Conservation (phyloP, 2,113 vertebrate species). For the Rhinoderma darwinii region DNA sequence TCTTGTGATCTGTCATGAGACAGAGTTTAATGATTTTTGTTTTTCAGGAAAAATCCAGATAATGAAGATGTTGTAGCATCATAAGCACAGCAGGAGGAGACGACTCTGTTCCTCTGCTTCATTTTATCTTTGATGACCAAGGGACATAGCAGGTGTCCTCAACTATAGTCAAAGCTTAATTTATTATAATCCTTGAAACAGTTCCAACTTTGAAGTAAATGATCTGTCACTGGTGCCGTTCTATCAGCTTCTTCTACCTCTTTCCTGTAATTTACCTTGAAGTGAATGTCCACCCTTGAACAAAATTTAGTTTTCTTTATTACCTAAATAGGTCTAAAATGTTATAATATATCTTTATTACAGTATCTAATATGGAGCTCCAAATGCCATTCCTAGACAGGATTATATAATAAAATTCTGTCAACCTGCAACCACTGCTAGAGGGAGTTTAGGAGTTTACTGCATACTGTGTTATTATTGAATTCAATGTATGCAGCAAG, state of each 20-base stretch:
- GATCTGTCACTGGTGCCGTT: neutral
- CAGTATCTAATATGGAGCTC: too few species aligned
- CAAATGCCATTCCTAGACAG: too few species aligned
- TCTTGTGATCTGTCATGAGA: slow-evolving; percentile 49
- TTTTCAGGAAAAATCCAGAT: neutral
- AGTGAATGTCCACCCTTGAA: neutral
- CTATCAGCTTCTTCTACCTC: neutral
- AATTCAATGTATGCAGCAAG: too few species aligned
- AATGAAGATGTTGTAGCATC: slow-evolving; percentile 20
- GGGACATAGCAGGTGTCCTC: slow-evolving; percentile 29
- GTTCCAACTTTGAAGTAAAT: neutral
- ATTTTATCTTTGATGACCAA: neutral
- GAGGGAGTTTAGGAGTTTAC: too few species aligned
- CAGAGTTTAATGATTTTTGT: neutral
- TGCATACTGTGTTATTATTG: too few species aligned
- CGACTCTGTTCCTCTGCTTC: neutral
- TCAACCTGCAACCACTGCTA: too few species aligned
- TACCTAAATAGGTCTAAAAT: neutral
- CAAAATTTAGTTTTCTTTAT: neutral
- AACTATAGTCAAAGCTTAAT: neutral
- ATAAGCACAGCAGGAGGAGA: slow-evolving; percentile 24
- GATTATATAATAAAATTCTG: too few species aligned
- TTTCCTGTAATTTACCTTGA: neutral
- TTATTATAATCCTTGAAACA: slow-evolving; percentile 13
- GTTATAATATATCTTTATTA: neutral